Evolutionary conservation across 2,797 vertebrate species (phyloP).

Genomic region (Saxicola maurus): DNA sequence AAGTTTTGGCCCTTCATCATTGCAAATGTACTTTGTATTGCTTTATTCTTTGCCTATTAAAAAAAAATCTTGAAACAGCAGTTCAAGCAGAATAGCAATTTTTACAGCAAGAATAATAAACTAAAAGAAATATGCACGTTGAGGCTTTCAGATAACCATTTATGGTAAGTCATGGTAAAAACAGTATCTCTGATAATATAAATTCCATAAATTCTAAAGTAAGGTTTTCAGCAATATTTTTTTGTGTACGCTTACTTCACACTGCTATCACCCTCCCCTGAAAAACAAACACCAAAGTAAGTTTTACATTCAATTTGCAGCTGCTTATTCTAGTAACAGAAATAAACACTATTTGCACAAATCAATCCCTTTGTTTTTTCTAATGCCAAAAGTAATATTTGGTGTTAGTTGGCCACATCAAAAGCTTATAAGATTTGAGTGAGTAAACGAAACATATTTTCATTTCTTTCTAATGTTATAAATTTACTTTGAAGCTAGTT

Average conservation of each 20-base stretch:
- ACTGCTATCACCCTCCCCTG: neutral
- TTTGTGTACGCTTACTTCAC: neutral
- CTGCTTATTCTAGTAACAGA: conserved; percentile 41
- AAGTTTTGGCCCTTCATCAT: neutral
- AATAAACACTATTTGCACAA: conserved; percentile 52
- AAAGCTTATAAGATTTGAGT: neutral
- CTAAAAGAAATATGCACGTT: neutral
- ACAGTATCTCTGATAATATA: neutral
- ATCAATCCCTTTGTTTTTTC: conserved; percentile 44
- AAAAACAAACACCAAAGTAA: conserved; percentile 49
- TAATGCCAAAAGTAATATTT: conserved; percentile 38
- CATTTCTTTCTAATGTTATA: neutral
- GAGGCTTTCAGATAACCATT: neutral
- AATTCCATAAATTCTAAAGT: neutral
- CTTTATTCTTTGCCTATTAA: neutral
- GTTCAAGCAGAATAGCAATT: neutral
- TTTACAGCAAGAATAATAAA: neutral
- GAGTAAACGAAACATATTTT: conserved; percentile 16
- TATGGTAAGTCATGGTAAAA: neutral
- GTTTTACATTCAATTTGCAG: conserved; percentile 55
- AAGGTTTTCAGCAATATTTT: neutral
- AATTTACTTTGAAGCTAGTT: neutral
- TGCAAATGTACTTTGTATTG: neutral
- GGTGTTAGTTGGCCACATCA: conserved; percentile 42
- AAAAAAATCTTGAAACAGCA: neutral